phyloP scores from a whole-genome alignment of 2,113 vertebrate genomes.

The Hemiscyllium ocellatum region DNA sequence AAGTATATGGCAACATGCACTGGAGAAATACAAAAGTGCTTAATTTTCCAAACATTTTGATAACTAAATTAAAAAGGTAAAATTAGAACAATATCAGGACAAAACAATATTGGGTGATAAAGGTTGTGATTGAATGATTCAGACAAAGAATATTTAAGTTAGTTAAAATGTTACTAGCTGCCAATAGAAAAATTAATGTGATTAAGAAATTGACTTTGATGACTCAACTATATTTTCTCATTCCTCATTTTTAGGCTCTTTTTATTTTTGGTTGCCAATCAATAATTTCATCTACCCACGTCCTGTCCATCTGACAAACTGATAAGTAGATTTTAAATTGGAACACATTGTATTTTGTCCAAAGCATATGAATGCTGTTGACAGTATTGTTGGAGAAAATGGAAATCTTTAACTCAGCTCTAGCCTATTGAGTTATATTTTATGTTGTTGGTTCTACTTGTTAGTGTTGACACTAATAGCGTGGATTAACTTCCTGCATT shows the following conservation, averaged over 20 bases:
- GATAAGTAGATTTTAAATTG: neutral
- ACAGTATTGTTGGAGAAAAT: neutral
- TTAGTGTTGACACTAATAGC: neutral
- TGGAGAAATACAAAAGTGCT: neutral
- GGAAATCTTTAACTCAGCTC: neutral
- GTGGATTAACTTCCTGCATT: no score
- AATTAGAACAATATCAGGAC: neutral
- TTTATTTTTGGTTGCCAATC: neutral
- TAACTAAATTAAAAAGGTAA: neutral
- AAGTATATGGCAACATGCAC: neutral
- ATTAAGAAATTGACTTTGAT: slow-evolving; percentile 23
- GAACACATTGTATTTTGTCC: neutral
- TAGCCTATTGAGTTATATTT: neutral
- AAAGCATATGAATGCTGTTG: neutral
- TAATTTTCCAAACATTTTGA: neutral
- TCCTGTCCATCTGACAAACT: neutral
- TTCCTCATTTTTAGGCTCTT: neutral
- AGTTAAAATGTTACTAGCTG: slow-evolving; percentile 4
- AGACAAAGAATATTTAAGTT: neutral
- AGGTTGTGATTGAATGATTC: neutral
- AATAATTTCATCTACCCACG: neutral
- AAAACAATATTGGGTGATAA: neutral
- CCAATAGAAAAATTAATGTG: slow-evolving; percentile 6
- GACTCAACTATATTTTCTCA: slow-evolving; percentile 4
- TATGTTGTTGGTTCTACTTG: neutral